A percentile compares a stretch with the other conserved stretches of the same genome.
These are phyloP conservation scores for Drosophila imparisetae DNA, from an alignment of 2,888 invertebrate genomes.

Conservation along the genomic window DNA sequence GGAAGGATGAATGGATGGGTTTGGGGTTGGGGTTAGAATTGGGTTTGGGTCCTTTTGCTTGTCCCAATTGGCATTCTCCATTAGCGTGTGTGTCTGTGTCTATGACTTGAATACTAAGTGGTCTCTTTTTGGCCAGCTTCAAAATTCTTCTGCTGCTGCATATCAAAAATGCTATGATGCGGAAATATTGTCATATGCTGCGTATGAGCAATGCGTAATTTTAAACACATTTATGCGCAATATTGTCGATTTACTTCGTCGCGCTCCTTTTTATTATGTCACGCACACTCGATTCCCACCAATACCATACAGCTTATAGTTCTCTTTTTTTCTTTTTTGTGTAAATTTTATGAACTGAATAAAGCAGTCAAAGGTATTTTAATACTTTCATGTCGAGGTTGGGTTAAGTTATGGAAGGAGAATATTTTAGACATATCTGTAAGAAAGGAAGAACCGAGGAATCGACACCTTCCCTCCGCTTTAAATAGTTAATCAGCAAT, in stretches of 20 bases:
- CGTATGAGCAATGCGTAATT: slow-evolving; percentile 80
- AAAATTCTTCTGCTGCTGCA: slow-evolving; percentile 32
- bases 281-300: slow-evolving; percentile 43
- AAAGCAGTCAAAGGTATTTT: neutral
- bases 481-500: neutral
- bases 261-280: slow-evolving; percentile 33
- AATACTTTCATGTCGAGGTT: neutral
- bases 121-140: slow-evolving; percentile 35
- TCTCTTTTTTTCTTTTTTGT: neutral
- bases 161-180: slow-evolving; percentile 62
- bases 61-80: slow-evolving; percentile 42
- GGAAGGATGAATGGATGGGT: slow-evolving; percentile 6
- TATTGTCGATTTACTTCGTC: slow-evolving; percentile 70
- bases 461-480: neutral
- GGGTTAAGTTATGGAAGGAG: neutral
- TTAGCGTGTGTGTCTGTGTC: slow-evolving; percentile 36
- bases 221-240: slow-evolving; percentile 76
- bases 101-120: slow-evolving; percentile 73
- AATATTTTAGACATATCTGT: neutral
- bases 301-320: slow-evolving; percentile 29
- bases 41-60: slow-evolving; percentile 17
- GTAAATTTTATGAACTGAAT: neutral
- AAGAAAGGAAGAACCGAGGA: neutral
- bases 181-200: slow-evolving; percentile 77
- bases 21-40: neutral